Evolutionary conservation across 1,140 invertebrate genomes (phyloP), one percentile per base, ranked within the genome.

Genomic region (Physella acuta): DNA sequence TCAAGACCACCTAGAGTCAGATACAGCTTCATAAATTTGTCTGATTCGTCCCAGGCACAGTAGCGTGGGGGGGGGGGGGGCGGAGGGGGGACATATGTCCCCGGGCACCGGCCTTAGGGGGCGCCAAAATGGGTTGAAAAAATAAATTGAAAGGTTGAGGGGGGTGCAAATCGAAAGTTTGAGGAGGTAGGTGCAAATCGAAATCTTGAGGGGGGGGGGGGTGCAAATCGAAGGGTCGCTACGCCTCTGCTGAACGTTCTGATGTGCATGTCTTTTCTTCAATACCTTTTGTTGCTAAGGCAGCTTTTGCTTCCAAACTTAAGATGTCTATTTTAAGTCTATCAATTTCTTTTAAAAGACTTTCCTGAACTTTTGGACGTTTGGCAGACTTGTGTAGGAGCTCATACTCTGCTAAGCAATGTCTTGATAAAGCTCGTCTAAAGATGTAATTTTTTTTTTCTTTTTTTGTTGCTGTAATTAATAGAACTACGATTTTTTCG

Each of bases 11-110:
- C 89, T 1, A 95, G 78, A 0, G 91, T 92, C 0, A 95, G 88
- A 83, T 95, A 97, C n/a, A 97, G 87, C 83, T 95, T 95, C 4
- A 96, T 88, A 80, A 90, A 94, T 73, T 94, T 94, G 51, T 92
- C 89, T 2, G 92, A 93, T 85, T 97, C 93, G 88, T 95, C 93
- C 94, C 94, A 97, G 68, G 92, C 91, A 70, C 73, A 73, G 56
- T 71, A n/a, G n/a, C n/a, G n/a, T n/a, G n/a, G n/a, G n/a, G n/a
- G n/a, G n/a, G n/a, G n/a, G n/a, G n/a, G n/a, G n/a, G n/a, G n/a
- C n/a, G n/a, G n/a, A n/a, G n/a, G n/a, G n/a, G n/a, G n/a, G n/a
- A n/a, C n/a, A n/a, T n/a, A n/a, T n/a, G n/a, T n/a, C n/a, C n/a
- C n/a, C n/a, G n/a, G n/a, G n/a, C n/a, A n/a, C n/a, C n/a, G n/a